Evolutionary conservation across 1,140 invertebrate species (phyloP).

Genomic region (Meloidogyne hapla): DNA sequence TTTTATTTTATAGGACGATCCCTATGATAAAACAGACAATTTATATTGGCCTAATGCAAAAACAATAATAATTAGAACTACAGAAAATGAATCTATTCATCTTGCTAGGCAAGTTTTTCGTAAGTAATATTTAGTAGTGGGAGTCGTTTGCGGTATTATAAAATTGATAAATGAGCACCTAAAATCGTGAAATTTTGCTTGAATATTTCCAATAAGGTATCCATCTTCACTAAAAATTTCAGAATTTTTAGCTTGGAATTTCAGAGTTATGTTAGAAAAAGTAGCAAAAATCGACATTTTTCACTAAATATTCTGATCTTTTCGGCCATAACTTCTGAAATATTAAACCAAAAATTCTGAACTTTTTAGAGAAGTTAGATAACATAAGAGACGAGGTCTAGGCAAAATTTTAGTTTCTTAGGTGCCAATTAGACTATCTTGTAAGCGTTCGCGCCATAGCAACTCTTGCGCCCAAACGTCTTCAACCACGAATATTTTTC

Average conservation of each 20-base stretch:
- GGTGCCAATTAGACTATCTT: neutral
- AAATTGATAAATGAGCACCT: neutral
- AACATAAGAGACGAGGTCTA: neutral
- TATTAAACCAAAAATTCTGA: neutral
- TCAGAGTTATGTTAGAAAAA: neutral
- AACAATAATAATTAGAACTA: conserved; percentile 49
- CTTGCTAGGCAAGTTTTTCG: conserved; percentile 47
- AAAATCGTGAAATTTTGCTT: neutral
- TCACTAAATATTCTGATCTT: too few relatives aligned
- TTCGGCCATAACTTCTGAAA: neutral
- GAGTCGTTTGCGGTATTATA: neutral
- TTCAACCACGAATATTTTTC: neutral
- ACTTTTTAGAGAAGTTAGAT: too few relatives aligned
- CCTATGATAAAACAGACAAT: conserved; percentile 1
- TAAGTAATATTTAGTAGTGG: neutral
- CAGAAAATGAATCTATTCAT: conserved; percentile 55
- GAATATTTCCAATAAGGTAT: neutral
- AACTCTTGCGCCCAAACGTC: neutral
- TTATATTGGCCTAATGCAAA: conserved; percentile 53
- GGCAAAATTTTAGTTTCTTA: neutral
- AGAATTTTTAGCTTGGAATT: neutral
- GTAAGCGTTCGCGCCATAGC: neutral
- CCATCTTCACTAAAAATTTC: neutral
- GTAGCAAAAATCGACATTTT: too few relatives aligned
- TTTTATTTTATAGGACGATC: conserved; percentile 8